Percentiles rank a stretch among this genome's conserved stretches.
These are phyloP conservation scores for Xiphorhynchus elegans DNA, from an alignment of 2,113 vertebrate genomes.

Conservation along the genomic window DNA sequence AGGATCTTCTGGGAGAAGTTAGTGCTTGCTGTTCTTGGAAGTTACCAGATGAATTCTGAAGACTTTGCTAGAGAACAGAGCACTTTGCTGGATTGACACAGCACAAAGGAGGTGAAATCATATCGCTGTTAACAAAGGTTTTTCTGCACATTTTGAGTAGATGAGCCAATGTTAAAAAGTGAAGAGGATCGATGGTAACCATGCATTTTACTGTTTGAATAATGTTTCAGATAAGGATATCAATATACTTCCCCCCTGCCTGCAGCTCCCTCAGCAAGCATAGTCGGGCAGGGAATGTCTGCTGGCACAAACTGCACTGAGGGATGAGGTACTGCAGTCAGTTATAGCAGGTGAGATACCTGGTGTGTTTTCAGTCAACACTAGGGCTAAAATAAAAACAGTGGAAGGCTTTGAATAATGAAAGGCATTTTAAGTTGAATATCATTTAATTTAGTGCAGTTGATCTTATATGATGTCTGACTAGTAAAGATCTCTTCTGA, in stretches of 20 bases:
- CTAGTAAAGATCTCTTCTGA: background rate
- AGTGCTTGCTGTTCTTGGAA: background rate
- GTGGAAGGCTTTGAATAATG: background rate
- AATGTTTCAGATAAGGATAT: background rate
- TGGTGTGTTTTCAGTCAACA: background rate
- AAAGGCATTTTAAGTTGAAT: background rate
- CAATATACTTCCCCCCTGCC: fast-evolving
- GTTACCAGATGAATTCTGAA: background rate
- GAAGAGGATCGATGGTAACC: background rate
- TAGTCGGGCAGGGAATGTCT: background rate
- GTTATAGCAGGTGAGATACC: background rate
- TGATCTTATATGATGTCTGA: background rate
- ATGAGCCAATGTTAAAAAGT: background rate
- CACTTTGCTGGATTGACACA: background rate
- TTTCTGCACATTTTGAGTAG: background rate
- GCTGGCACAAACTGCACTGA: background rate
- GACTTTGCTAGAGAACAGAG: background rate
- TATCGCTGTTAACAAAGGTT: background rate
- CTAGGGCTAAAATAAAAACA: background rate
- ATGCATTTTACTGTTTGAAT: background rate
- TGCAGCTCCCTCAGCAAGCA: background rate
- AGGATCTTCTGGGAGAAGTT: background rate
- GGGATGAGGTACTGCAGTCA: background rate
- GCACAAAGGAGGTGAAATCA: background rate
- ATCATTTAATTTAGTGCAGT: background rate